Conservation (phyloP, 2,888 invertebrate species). For the Aleiodes leptofemur region DNA sequence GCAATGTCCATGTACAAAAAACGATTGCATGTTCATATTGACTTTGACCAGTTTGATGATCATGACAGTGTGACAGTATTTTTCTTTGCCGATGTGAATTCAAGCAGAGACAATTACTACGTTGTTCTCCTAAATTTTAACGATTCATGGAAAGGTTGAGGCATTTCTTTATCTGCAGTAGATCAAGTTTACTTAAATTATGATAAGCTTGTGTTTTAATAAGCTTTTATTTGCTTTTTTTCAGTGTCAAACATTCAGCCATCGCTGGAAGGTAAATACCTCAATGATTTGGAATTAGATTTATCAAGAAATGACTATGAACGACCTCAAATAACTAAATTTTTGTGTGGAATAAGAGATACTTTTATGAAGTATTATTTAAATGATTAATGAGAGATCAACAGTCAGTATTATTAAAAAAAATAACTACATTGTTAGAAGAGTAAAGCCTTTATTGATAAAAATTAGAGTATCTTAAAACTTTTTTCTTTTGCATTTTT, state of each 20-base stretch:
- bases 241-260: conserved; percentile 68
- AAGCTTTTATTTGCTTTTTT: conserved; percentile 41
- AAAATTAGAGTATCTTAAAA: conserved; percentile 61
- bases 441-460: conserved; percentile 67
- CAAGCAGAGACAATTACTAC: conserved; percentile 62
- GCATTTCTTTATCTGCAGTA: not conserved
- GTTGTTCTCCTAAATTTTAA: conserved; percentile 56
- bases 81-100: conserved; percentile 61
- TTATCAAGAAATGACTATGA: conserved; percentile 56
- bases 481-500: conserved; percentile 42
- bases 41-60: conserved; percentile 50
- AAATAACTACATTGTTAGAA: conserved; percentile 49
- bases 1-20: conserved; percentile 64
- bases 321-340: conserved; percentile 57
- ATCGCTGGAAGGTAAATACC: conserved; percentile 59
- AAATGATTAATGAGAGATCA: not conserved
- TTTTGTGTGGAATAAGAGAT: conserved; percentile 64
- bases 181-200: not conserved
- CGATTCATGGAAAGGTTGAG: conserved; percentile 65
- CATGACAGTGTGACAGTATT: conserved; percentile 59
- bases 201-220: conserved; percentile 10
- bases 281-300: conserved; percentile 58
- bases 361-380: conserved; percentile 62
- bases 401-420: not conserved
- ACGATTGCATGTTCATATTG: conserved; percentile 63